Conservation (phyloP, 2,888 invertebrate genomes). For the Andrena dorsata region DNA sequence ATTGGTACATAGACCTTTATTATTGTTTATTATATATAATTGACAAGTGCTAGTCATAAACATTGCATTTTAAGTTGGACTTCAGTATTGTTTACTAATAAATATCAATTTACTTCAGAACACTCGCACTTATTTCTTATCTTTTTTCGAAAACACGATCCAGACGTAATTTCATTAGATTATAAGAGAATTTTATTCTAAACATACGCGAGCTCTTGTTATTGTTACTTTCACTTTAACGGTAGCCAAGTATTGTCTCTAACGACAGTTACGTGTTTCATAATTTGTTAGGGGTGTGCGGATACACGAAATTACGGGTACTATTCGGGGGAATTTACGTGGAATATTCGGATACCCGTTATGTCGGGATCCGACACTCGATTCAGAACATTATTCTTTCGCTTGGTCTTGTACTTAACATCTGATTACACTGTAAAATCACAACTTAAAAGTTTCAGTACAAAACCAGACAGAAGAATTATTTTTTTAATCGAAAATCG, state of each 20-base stretch:
- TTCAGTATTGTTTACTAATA: slow-evolving; percentile 75
- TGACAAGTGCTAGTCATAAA: slow-evolving; percentile 73
- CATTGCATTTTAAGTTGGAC: slow-evolving; percentile 69
- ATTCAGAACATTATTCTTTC: too few species aligned
- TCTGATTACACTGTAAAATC: too few species aligned
- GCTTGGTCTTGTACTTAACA: too few species aligned
- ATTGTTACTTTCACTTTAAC: slow-evolving; percentile 1
- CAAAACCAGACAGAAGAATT: too few species aligned
- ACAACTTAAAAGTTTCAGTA: too few species aligned
- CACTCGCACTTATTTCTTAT: slow-evolving; percentile 63
- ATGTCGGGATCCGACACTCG: too few species aligned
- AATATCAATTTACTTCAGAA: slow-evolving; percentile 67
- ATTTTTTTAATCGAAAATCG: too few species aligned
- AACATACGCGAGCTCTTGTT: slow-evolving; percentile 21
- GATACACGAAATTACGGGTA: too few species aligned
- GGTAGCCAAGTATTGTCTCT: slow-evolving; percentile 24
- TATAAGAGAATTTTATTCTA: not conserved
- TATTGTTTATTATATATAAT: slow-evolving; percentile 65
- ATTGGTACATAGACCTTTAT: slow-evolving; percentile 62
- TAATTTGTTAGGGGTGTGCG: too few species aligned
- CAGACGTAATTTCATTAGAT: slow-evolving; percentile 33
- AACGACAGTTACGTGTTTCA: too few species aligned
- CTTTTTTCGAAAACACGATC: slow-evolving; percentile 49
- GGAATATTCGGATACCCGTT: too few species aligned
- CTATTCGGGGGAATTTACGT: too few species aligned